phyloP scores from a whole-genome alignment of 2,888 invertebrate genomes.

The Brachyptera risi region DNA sequence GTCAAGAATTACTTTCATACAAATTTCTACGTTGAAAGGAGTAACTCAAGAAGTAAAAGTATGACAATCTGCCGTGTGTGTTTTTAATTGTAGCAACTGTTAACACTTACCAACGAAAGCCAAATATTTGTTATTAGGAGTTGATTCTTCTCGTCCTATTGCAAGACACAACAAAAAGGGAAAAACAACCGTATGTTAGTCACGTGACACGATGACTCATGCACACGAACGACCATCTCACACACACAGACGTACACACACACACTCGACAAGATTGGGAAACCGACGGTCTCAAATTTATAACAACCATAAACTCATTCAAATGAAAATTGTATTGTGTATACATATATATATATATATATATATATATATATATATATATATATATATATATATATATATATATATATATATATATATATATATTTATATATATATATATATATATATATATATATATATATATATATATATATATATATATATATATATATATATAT shows the following conservation, averaged over 20 bases:
- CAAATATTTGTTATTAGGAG: slow-evolving; percentile 92
- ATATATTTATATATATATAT: background rate
- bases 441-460: too few relatives aligned
- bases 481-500: too few relatives aligned
- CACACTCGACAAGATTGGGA: background rate
- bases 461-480: background rate
- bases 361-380: background rate
- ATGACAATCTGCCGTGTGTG: slow-evolving; percentile 33
- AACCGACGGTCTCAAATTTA: background rate
- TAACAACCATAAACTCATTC: background rate
- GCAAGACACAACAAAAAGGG: slow-evolving; percentile 65
- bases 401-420: background rate
- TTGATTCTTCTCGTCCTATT: slow-evolving; percentile 94
- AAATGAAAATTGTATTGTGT: too few relatives aligned
- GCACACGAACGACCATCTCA: slow-evolving; percentile 21
- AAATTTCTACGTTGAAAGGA: slow-evolving; percentile 19
- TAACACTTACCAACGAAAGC: slow-evolving; percentile 86
- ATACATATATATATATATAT: background rate
- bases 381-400: too few relatives aligned
- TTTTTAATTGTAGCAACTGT: slow-evolving; percentile 32
- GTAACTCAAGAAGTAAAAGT: slow-evolving; percentile 20
- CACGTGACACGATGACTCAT: slow-evolving; percentile 27
- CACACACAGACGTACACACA: background rate
- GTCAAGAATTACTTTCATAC: slow-evolving; percentile 15
- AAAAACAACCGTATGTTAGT: slow-evolving; percentile 49